Base-by-base conservation (phyloP, 2,888 invertebrate species). In the Dicranocentrus wangi region DNA sequence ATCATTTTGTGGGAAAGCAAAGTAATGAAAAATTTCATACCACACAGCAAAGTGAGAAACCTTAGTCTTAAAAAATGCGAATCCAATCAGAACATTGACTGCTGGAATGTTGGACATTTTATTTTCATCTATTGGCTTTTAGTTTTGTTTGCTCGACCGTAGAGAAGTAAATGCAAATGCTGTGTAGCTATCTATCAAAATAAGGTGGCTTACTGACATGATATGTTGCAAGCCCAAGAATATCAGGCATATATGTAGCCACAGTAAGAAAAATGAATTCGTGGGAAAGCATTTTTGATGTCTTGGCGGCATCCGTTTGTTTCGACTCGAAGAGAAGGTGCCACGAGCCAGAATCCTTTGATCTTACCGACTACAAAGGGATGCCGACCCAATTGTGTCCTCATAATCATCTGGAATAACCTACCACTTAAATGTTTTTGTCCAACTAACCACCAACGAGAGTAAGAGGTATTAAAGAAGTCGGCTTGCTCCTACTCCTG, bases 331-430 rank as follows among this genome's bases (percentile, higher is more conserved):
- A 55, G 75, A 81, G 81, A 82, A 83, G 85, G 82, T 86, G 87
- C 85, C 85, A 86, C 86, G 86, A 87, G 86, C 86, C 87, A 87
- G 85, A 77, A 66, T 58, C 82, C 85, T 86, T 87, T 86, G 86
- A 86, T 71, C 76, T 83, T 83, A 82, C 87, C 87, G 87, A 83
- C 85, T 81, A 76, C 85, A 85, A 84, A 85, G 86, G 73, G 83
- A 82, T 78, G 83, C 86, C 85, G 86, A 81, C 77, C 82, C 70
- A 65, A 69, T 79, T 81, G 79, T 80, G 75, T 70, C 81, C 81
- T 75, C 75, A 84, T 75, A 77, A 83, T 82, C 73, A 80, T 72
- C 68, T 80, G 72, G 80, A 73, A 80, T 72, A 81, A 81, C 80
- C 80, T 73, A 81, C 73, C 69, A 69, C 73, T 81, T 72, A 73